phyloP scores from a whole-genome alignment of 2,888 invertebrate genomes.

The Trachelus stipa region DNA sequence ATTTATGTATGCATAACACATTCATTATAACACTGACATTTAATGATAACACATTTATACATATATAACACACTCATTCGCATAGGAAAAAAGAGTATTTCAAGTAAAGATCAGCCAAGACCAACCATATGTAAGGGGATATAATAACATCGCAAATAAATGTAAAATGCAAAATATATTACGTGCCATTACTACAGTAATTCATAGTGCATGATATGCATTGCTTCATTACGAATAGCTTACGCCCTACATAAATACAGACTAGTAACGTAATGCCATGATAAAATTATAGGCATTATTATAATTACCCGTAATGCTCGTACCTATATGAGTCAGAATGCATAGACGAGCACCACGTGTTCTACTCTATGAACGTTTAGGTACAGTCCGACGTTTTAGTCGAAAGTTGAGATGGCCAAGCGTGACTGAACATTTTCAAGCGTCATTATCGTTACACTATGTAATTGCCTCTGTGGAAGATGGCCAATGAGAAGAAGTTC shows the following conservation, averaged over 20 bases:
- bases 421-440: not conserved
- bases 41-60: not conserved
- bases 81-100: not conserved
- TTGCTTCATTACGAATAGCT: conserved; percentile 32
- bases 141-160: not conserved
- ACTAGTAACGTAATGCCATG: conserved; percentile 37
- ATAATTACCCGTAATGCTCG: conserved; percentile 39
- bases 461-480: not conserved
- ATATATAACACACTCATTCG: not conserved
- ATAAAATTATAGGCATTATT: conserved; percentile 43
- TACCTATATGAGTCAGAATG: conserved; percentile 17
- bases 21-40: not conserved
- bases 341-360: conserved; percentile 19
- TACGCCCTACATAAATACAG: conserved; percentile 36
- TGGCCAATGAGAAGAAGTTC: not conserved
- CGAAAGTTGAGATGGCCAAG: not conserved
- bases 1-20: not conserved
- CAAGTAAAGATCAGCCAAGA: not conserved
- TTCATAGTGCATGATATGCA: conserved; percentile 31
- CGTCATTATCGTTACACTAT: not conserved
- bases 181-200: conserved; percentile 30
- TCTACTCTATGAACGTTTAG: not conserved
- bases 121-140: not conserved
- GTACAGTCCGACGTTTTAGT: not conserved
- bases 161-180: conserved; percentile 14